Conservation (phyloP, 2,797 vertebrate species). For the Coregonus suidteri region DNA sequence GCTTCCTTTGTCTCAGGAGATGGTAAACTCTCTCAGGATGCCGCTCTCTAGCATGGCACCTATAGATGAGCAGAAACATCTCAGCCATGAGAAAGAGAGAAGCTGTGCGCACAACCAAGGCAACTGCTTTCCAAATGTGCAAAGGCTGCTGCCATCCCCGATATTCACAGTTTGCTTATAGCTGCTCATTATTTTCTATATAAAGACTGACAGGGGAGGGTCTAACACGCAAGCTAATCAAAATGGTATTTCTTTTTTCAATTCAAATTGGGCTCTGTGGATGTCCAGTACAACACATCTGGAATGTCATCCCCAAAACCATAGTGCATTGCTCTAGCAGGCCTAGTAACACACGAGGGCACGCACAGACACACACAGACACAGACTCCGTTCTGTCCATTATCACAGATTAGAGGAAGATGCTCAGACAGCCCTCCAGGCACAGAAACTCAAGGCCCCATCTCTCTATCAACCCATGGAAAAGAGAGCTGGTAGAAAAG, state of each 20-base stretch:
- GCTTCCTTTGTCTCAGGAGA: neutral
- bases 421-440: neutral
- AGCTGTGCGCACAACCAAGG: neutral
- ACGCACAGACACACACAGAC: neutral
- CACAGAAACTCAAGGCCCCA: slow-evolving; percentile 5
- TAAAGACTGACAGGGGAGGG: neutral
- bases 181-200: neutral
- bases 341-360: neutral
- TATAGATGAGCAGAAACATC: too few relatives aligned
- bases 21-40: neutral
- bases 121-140: neutral
- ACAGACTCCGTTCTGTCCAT: neutral
- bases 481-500: slow-evolving; percentile 26
- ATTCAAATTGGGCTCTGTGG: neutral
- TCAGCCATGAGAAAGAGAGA: neutral
- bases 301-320: neutral
- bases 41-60: neutral
- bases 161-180: neutral
- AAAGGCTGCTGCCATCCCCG: slow-evolving; percentile 1
- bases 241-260: neutral
- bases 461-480: slow-evolving; percentile 6
- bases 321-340: neutral
- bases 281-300: neutral
- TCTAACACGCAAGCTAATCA: neutral
- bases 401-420: neutral